Conservation (phyloP, 2,888 invertebrate species). For the Orthosia incerta region DNA sequence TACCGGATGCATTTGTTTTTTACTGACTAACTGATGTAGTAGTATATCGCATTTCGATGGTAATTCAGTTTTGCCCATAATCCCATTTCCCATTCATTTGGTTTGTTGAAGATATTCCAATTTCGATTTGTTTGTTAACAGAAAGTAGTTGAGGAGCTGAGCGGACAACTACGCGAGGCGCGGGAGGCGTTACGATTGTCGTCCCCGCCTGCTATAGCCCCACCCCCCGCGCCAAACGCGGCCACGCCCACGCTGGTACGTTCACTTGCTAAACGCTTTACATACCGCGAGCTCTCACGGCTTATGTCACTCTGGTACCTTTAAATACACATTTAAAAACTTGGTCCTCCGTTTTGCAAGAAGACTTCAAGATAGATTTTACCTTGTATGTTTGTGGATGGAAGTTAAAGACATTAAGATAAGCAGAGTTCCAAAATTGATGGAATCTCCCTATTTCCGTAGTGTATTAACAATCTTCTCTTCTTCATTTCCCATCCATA, state of each 20-base stretch:
- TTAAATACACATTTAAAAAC: background rate
- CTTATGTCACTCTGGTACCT: slow-evolving; percentile 9
- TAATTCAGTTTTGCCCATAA: no score
- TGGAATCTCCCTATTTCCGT: background rate
- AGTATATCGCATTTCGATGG: background rate
- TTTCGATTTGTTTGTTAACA: slow-evolving; percentile 73
- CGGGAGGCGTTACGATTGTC: slow-evolving; percentile 92
- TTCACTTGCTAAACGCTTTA: slow-evolving; percentile 7
- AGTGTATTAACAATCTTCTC: background rate
- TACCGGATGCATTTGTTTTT: background rate
- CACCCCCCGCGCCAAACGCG: slow-evolving; percentile 79
- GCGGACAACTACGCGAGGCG: slow-evolving; percentile 94
- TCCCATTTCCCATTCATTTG: no score
- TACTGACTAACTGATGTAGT: background rate
- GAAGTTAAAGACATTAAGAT: no score
- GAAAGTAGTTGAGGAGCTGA: slow-evolving; percentile 94
- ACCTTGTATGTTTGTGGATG: background rate
- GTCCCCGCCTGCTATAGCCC: slow-evolving; percentile 85
- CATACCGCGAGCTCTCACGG: background rate
- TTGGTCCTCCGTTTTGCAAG: background rate
- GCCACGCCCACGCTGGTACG: slow-evolving; percentile 82
- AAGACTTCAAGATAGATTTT: background rate
- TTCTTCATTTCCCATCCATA: background rate
- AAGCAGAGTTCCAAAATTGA: background rate
- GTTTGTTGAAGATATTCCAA: background rate